phyloP scores from a whole-genome alignment of 2,113 vertebrate species.

The Vulpes ferrilata region DNA sequence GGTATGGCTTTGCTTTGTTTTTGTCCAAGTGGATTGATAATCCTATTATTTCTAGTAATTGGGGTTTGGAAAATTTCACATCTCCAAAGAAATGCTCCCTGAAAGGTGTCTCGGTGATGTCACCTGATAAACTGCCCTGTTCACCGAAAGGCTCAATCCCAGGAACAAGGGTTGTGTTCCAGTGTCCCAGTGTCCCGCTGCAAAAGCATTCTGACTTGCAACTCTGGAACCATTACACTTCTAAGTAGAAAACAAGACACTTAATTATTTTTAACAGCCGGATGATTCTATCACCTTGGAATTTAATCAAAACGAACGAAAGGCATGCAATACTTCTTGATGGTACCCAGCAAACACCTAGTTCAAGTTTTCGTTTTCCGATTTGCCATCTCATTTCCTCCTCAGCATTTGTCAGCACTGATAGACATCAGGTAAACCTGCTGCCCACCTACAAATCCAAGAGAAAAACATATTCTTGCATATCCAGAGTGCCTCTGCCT shows the following conservation, averaged over 20 bases:
- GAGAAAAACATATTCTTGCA: not conserved
- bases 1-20: conserved; percentile 9
- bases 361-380: conserved; percentile 13
- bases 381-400: not conserved
- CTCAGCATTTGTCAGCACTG: not conserved
- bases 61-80: not conserved
- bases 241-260: conserved; percentile 53
- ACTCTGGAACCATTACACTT: conserved; percentile 42
- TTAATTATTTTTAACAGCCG: conserved; percentile 68
- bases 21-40: not conserved
- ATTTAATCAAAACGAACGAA: conserved; percentile 66
- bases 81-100: conserved; percentile 28
- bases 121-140: not conserved
- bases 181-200: not conserved
- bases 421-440: not conserved
- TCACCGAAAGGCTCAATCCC: not conserved
- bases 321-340: not conserved
- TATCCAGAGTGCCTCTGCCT: not conserved
- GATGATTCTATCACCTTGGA: conserved; percentile 58
- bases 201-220: conserved; percentile 49
- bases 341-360: not conserved
- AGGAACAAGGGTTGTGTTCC: not conserved
- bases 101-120: not conserved
- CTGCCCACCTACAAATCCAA: not conserved
- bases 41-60: not conserved